phyloP scores from a whole-genome alignment of 2,797 vertebrate genomes.

The Kryptopterus vitreolus region DNA sequence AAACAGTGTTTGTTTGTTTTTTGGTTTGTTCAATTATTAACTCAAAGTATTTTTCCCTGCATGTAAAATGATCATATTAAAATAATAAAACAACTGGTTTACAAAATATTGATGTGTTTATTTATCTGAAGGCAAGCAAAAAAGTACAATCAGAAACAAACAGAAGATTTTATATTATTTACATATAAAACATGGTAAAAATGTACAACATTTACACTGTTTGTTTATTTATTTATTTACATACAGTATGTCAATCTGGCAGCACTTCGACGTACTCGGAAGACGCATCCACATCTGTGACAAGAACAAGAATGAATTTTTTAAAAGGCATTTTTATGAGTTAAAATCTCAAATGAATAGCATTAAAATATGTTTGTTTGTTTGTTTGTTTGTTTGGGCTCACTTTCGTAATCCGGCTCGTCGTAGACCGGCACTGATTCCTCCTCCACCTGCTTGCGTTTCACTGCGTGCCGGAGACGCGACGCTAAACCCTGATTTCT shows the following conservation, averaged over 20 bases:
- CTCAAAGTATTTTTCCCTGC: too few species aligned
- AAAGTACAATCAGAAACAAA: too few species aligned
- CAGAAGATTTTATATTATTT: not conserved
- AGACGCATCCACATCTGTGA: conserved; percentile 34
- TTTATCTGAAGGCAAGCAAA: not conserved
- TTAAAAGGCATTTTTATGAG: too few species aligned
- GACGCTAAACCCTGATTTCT: conserved; percentile 65
- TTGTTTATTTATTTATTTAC: not conserved
- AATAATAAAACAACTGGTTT: too few species aligned
- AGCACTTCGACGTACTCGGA: conserved; percentile 54
- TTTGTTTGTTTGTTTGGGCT: not conserved
- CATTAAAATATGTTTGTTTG: too few species aligned
- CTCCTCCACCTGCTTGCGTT: conserved; percentile 55
- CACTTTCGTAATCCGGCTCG: conserved; percentile 61
- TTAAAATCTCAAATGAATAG: too few species aligned
- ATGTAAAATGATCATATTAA: too few species aligned
- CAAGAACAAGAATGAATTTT: not conserved
- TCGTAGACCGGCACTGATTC: conserved; percentile 7
- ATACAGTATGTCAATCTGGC: not conserved
- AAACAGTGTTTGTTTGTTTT: too few species aligned
- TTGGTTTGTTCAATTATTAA: too few species aligned
- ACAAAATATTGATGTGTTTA: too few species aligned
- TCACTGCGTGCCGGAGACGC: conserved; percentile 58
- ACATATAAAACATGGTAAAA: not conserved
- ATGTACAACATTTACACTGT: conserved; percentile 1